phyloP scores from a whole-genome alignment of 2,888 invertebrate genomes.

The Lingula anatina region DNA sequence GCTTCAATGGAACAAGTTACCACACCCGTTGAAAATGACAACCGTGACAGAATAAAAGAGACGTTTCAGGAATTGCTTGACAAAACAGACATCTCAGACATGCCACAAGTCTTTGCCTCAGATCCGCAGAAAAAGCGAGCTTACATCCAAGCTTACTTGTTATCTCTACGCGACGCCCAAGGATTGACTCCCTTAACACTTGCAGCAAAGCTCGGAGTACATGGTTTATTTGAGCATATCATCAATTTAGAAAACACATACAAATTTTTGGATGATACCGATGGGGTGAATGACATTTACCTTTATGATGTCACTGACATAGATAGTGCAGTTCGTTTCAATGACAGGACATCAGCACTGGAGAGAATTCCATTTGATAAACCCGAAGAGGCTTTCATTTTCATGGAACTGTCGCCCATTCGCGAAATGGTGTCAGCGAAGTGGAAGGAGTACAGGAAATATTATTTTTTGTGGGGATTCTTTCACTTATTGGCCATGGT shows the following conservation, averaged over 20 bases:
- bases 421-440: slow-evolving; percentile 23
- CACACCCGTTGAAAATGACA: too few species aligned
- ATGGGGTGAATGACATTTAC: slow-evolving; percentile 30
- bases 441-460: slow-evolving; percentile 18
- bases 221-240: slow-evolving; percentile 20
- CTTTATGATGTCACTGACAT: slow-evolving; percentile 31
- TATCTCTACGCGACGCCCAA: not conserved
- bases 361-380: slow-evolving; percentile 15
- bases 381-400: slow-evolving; percentile 16
- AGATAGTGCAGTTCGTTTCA: slow-evolving; percentile 9
- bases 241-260: slow-evolving; percentile 23
- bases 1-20: not conserved
- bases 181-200: not conserved
- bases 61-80: not conserved
- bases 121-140: not conserved
- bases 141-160: not conserved
- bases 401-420: slow-evolving; percentile 21
- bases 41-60: too few species aligned
- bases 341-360: slow-evolving; percentile 17
- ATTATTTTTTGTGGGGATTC: slow-evolving; percentile 21
- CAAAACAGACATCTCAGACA: not conserved
- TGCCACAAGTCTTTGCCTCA: too few species aligned
- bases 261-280: slow-evolving; percentile 23
- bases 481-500: slow-evolving; percentile 21
- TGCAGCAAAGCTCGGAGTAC: not conserved